Base-by-base conservation (phyloP, 1,140 invertebrate genomes). In the Cylas formicarius region DNA sequence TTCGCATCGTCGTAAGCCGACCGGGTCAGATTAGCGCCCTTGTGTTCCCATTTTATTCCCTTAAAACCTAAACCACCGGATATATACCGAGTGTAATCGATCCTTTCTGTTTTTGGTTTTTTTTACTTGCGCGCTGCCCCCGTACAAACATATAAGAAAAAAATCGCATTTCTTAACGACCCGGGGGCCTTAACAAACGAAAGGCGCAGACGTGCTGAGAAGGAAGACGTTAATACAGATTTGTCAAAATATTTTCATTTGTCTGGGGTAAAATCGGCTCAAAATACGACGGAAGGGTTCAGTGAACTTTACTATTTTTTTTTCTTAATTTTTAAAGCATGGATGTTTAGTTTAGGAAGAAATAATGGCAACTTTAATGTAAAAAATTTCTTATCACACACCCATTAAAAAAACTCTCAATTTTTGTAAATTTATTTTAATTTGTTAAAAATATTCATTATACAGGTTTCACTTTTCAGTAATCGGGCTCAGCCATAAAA, bases 161-260 rank as follows among this genome's bases (percentile, higher is more conserved):
- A 36, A 49, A 42, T 49, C 33, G 31, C 27, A 36, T 42, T 38
- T 16, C 13, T n/a, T 36, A n/a, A n/a, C 16, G 17, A 21, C 13
- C 9, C 18, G 34, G 16, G 18, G 13, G 11, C 13, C 10, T 4
- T 16, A 14, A 10, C n/a, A 34, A 7, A 4, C 11, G 4, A 10
- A 36, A 19, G 29, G 26, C 11, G 20, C 20, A 13, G 8, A 4
- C 41, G 41, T 24, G 41, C 27, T 43, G 29, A 43, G 23, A 43
- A 28, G 37, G 45, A 48, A 48, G 33, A 23, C 27, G 31, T 48
- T 48, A 34, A 35, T 43, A 28, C 32, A 11, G 47, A 43, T 49
- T 49, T 49, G 47, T 49, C 47, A 49, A 49, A 49, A 49, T 44
- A 49, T 49, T 49, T 43, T 20, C 28, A n/a, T n/a, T n/a, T n/a